A percentile compares a stretch with the other conserved stretches of the same genome.
These are phyloP conservation scores for Petrophora chlorosata DNA, from an alignment of 2,888 invertebrate genomes.

Conservation along the genomic window DNA sequence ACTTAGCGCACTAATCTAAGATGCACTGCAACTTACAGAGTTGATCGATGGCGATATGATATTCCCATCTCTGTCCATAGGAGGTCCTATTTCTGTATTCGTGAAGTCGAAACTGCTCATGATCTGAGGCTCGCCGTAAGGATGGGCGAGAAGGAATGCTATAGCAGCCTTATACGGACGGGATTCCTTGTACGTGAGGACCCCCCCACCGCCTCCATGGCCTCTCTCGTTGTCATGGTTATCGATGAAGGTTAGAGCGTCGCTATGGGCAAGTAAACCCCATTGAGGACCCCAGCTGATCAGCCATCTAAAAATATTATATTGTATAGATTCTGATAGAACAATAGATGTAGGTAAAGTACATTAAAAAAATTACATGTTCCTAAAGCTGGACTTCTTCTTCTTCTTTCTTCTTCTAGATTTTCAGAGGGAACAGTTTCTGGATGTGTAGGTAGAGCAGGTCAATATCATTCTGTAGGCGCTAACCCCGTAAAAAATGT, in stretches of 20 bases:
- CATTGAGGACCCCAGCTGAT: constrained; percentile 85
- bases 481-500: too few species aligned
- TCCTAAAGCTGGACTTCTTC: too few species aligned
- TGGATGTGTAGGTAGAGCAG: too few species aligned
- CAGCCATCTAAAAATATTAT: constrained; percentile 76
- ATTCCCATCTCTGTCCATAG: constrained; percentile 84
- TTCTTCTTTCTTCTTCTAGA: too few species aligned
- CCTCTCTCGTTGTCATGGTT: constrained; percentile 93
- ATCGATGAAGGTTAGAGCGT: constrained; percentile 89
- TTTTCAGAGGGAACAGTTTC: too few species aligned
- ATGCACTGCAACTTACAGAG: constrained; percentile 68
- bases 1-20: too few species aligned
- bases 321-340: too few species aligned
- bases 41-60: constrained; percentile 87
- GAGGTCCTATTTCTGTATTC: constrained; percentile 86
- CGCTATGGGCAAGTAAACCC: constrained; percentile 81
- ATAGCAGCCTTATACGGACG: constrained; percentile 90
- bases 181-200: constrained; percentile 86
- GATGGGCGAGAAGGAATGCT: constrained; percentile 93
- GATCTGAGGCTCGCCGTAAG: constrained; percentile 90
- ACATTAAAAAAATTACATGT: too few species aligned
- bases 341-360: too few species aligned
- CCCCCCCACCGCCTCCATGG: constrained; percentile 80
- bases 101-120: constrained; percentile 94
- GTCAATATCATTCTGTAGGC: too few species aligned